Evolutionary conservation across 2,797 vertebrate genomes (phyloP).

Genomic region (Betta splendens): DNA sequence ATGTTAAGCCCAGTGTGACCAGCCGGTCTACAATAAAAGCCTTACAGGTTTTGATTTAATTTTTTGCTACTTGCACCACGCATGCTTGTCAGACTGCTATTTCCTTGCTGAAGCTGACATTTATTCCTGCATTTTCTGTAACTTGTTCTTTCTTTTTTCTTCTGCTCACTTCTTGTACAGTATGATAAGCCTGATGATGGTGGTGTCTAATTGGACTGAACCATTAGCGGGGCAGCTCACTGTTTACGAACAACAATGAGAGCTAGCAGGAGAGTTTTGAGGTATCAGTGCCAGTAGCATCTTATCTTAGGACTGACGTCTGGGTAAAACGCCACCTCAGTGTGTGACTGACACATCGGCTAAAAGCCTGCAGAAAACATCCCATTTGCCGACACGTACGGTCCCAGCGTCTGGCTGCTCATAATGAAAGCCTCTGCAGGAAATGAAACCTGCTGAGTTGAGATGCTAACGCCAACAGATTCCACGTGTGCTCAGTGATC

Average conservation of each 20-base stretch:
- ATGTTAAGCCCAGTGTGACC: neutral
- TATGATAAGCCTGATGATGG: too few relatives aligned
- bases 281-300: neutral
- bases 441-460: conserved; percentile 32
- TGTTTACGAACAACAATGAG: neutral
- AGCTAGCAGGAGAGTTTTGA: neutral
- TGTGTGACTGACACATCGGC: conserved; percentile 18
- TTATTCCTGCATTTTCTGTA: too few relatives aligned
- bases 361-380: conserved; percentile 21
- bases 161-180: too few relatives aligned
- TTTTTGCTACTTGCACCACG: too few relatives aligned
- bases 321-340: conserved; percentile 8
- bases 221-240: neutral
- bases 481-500: conserved; percentile 33
- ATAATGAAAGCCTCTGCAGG: conserved; percentile 30
- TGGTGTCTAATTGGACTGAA: too few relatives aligned
- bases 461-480: conserved; percentile 41
- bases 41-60: neutral
- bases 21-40: neutral
- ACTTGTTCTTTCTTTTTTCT: too few relatives aligned
- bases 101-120: too few relatives aligned
- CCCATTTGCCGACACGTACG: conserved; percentile 28
- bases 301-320: neutral
- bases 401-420: conserved; percentile 18
- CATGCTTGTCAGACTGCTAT: too few relatives aligned